phyloP scores from a whole-genome alignment of 2,888 invertebrate genomes.

The Pandemis cinnamomeana region DNA sequence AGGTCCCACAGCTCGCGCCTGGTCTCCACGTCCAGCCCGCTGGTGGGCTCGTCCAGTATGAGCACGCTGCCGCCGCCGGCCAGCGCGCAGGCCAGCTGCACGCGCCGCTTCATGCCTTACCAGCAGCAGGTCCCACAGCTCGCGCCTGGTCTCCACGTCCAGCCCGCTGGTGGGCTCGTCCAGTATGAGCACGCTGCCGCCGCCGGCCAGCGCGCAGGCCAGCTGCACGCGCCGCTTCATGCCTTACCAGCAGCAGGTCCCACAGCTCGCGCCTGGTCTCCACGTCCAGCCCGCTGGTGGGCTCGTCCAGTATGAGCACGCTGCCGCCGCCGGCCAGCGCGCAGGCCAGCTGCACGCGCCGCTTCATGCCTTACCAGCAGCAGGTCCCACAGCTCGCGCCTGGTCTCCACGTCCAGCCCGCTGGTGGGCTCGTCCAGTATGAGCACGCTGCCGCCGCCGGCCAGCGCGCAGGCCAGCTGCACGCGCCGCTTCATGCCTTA shows the following conservation, averaged over 20 bases:
- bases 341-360: constrained; percentile 92
- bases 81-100: too few species aligned
- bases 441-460: constrained; percentile 88
- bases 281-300: constrained; percentile 83
- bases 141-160: constrained; percentile 61
- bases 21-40: constrained; percentile 63
- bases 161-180: constrained; percentile 89
- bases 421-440: constrained; percentile 92
- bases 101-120: too few species aligned
- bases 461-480: constrained; percentile 93
- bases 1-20: constrained; percentile 61
- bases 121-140: constrained; percentile 57
- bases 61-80: constrained; percentile 87
- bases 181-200: constrained; percentile 86
- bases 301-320: constrained; percentile 89
- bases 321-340: constrained; percentile 91
- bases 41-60: constrained; percentile 92
- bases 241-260: constrained; percentile 76
- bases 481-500: constrained; percentile 91
- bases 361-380: constrained; percentile 87
- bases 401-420: constrained; percentile 63
- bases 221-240: constrained; percentile 93
- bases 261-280: constrained; percentile 62
- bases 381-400: constrained; percentile 61
- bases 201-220: constrained; percentile 93